Conservation (phyloP, 2,797 vertebrate genomes). For the Manis crassicaudata region DNA sequence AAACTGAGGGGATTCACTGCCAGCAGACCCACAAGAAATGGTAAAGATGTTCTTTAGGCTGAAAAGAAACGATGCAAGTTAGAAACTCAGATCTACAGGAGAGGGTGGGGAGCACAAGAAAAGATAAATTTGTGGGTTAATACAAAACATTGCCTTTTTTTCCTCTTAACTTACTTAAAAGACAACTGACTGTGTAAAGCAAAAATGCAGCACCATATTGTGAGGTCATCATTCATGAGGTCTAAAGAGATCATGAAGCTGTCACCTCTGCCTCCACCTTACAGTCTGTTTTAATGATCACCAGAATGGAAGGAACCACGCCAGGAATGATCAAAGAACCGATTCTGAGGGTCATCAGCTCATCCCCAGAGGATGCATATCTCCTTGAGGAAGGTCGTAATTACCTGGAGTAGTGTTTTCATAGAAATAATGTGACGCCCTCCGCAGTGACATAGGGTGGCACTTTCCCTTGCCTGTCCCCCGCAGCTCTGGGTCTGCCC, state of each 20-base stretch:
- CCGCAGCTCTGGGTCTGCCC: neutral
- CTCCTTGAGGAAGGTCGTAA: neutral
- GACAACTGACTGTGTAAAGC: neutral
- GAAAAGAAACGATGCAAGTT: neutral
- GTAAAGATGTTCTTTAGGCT: neutral
- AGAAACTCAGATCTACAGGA: neutral
- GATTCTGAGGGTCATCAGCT: neutral
- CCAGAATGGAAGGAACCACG: neutral
- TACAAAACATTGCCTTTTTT: neutral
- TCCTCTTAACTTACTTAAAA: neutral
- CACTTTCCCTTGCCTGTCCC: neutral
- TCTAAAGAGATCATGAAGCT: fast-evolving
- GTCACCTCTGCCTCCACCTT: neutral
- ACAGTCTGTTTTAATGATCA: neutral
- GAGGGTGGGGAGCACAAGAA: neutral
- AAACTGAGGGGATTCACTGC: neutral
- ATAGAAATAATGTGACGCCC: neutral
- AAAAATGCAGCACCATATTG: neutral
- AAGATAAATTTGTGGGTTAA: neutral
- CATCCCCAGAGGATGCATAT: fast-evolving
- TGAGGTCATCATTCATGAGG: neutral
- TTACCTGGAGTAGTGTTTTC: fast-evolving
- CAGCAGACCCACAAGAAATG: neutral
- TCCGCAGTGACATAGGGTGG: fast-evolving
- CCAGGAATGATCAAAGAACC: neutral